Evolutionary conservation across 2,888 invertebrate species (phyloP).

Genomic region (Panorpa germanica): DNA sequence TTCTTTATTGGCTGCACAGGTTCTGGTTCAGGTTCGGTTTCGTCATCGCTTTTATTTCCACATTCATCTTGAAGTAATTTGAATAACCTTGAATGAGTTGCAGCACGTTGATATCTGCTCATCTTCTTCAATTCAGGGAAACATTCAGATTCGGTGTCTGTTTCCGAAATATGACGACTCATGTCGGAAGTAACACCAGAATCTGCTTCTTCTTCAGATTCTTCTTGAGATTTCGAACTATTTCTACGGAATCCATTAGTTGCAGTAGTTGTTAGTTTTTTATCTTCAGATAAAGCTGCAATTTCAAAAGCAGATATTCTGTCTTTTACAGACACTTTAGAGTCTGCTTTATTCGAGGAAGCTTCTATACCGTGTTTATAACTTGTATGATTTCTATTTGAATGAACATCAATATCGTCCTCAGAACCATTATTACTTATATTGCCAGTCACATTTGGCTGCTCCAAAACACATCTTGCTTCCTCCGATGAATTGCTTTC

Average conservation of each 20-base stretch:
- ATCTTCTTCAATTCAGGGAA: conserved; percentile 35
- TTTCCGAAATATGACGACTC: conserved; percentile 45
- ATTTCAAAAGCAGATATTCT: conserved; percentile 21
- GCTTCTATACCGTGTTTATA: conserved; percentile 1
- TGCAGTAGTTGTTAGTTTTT: conserved; percentile 10
- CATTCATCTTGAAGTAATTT: conserved; percentile 42
- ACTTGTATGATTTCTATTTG: background rate
- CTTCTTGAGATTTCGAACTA: conserved; percentile 23
- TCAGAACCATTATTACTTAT: conserved; percentile 4
- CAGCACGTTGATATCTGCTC: conserved; percentile 43
- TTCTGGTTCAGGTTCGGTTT: conserved; percentile 15
- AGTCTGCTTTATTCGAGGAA: too few species aligned
- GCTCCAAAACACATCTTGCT: too few species aligned
- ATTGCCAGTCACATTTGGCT: too few species aligned
- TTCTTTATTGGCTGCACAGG: conserved; percentile 18
- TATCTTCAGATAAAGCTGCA: conserved; percentile 16
- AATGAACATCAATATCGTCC: background rate
- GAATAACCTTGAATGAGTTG: conserved; percentile 52
- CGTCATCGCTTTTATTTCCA: conserved; percentile 20
- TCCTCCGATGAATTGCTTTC: too few species aligned
- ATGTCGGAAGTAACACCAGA: conserved; percentile 52
- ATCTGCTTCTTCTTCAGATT: conserved; percentile 41
- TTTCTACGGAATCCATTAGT: conserved; percentile 17
- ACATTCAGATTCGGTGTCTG: conserved; percentile 40
- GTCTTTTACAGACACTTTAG: conserved; percentile 21